These are phyloP conservation scores for Anthopleura xanthogrammica DNA, from an alignment of 92 coral and sea anemone genomes.

Conservation along the genomic window DNA sequence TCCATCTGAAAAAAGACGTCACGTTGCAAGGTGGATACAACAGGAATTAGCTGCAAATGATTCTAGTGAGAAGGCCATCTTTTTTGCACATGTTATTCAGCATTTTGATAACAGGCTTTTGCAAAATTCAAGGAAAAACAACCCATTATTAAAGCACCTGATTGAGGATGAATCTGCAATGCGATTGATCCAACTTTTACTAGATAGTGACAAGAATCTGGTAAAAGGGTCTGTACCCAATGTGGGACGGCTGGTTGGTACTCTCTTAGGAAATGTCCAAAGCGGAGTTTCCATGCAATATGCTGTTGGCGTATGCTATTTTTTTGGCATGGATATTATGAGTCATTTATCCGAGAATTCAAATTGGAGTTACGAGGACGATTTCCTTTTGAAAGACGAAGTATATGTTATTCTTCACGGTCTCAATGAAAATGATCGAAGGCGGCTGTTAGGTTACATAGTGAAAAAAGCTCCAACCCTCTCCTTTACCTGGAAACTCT, in stretches of 20 bases:
- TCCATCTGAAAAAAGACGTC: neutral
- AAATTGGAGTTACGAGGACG: neutral
- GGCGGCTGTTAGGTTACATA: constrained; percentile 7
- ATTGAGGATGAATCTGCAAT: neutral
- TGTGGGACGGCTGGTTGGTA: no score
- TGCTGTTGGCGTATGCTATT: neutral
- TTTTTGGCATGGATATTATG: neutral
- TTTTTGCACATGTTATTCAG: constrained; percentile 26
- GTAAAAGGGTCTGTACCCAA: neutral
- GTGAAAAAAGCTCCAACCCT: constrained; percentile 31
- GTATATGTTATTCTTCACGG: neutral
- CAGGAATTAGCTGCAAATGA: neutral
- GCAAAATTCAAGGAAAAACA: neutral
- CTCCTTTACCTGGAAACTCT: constrained; percentile 38
- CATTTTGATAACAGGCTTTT: constrained; percentile 20
- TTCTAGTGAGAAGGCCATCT: neutral
- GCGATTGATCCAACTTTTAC: neutral
- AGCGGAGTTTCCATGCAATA: neutral
- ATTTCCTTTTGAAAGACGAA: constrained; percentile 8
- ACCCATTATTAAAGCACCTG: constrained; percentile 3
- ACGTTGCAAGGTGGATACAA: constrained; percentile 13
- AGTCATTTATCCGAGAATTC: neutral
- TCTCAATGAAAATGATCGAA: neutral
- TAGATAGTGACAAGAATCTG: neutral
- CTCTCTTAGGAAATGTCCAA: neutral